phyloP scores from a whole-genome alignment of 1,140 invertebrate species.

The Halesus radiatus region DNA sequence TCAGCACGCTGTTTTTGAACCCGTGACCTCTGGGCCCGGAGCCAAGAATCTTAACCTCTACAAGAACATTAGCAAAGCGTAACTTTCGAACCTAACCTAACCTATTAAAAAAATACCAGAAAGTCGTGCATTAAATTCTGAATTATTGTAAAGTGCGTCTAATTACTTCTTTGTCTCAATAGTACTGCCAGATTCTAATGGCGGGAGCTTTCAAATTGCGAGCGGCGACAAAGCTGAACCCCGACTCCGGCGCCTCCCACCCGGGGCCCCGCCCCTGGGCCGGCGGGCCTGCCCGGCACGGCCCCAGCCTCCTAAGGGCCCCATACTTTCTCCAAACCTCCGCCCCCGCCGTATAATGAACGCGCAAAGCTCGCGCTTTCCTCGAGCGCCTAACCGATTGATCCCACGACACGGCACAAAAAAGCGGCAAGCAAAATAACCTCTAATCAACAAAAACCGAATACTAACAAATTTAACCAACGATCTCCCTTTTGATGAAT shows the following conservation, averaged over 20 bases:
- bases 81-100: too few species aligned
- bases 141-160: conserved; percentile 14
- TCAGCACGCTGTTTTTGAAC: too few species aligned
- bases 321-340: conserved; percentile 36
- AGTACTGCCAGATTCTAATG: conserved; percentile 19
- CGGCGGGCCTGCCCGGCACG: too few species aligned
- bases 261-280: not conserved
- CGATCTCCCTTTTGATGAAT: conserved; percentile 14
- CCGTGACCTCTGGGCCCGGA: too few species aligned
- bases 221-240: conserved; percentile 35
- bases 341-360: conserved; percentile 41
- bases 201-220: conserved; percentile 34
- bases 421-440: conserved; percentile 23
- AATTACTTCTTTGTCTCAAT: conserved; percentile 37
- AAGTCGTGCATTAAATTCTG: conserved; percentile 9
- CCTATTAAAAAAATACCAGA: too few species aligned
- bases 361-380: conserved; percentile 37
- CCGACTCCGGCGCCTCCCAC: too few species aligned
- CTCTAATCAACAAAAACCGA: too few species aligned
- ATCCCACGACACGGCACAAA: conserved; percentile 6
- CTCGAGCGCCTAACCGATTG: conserved; percentile 24
- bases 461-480: too few species aligned
- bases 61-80: too few species aligned
- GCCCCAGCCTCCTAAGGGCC: conserved; percentile 33
- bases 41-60: too few species aligned